These are phyloP conservation scores for Hystrix brachyura DNA, from an alignment of 2,113 vertebrate genomes.

Conservation along the genomic window DNA sequence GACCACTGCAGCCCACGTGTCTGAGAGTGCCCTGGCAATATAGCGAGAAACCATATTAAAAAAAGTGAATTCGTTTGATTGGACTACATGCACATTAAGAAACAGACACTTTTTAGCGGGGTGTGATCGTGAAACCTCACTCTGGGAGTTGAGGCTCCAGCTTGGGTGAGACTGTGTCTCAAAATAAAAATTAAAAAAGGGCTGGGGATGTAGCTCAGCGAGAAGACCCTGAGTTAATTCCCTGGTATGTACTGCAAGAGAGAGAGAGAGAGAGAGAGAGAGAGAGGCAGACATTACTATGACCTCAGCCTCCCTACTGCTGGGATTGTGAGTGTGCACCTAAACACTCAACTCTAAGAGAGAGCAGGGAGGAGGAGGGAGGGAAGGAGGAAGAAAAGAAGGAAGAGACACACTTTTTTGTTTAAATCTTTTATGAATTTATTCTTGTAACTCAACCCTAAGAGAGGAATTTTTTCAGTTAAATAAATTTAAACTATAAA, in stretches of 20 bases:
- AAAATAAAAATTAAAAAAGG: not conserved
- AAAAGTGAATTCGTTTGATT: not conserved
- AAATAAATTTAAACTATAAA: constrained; percentile 20
- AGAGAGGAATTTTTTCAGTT: not conserved
- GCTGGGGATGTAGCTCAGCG: not conserved
- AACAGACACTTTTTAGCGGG: not conserved
- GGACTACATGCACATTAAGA: not conserved
- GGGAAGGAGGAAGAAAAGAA: too few species aligned
- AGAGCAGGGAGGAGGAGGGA: too few species aligned
- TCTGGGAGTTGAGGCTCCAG: not conserved
- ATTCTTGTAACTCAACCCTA: not conserved
- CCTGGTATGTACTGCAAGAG: not conserved
- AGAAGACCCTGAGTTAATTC: too few species aligned
- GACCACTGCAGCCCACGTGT: not conserved
- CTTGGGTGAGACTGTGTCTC: not conserved
- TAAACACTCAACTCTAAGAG: too few species aligned
- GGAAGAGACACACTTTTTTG: not conserved
- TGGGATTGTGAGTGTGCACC: too few species aligned
- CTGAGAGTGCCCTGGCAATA: not conserved
- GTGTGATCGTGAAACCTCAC: not conserved
- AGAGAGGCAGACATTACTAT: too few species aligned
- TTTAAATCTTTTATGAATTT: not conserved
- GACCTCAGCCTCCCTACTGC: too few species aligned
- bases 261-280: not conserved
- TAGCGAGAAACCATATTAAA: not conserved